phyloP scores from a whole-genome alignment of 2,797 vertebrate genomes.

The Naso thynnoides region DNA sequence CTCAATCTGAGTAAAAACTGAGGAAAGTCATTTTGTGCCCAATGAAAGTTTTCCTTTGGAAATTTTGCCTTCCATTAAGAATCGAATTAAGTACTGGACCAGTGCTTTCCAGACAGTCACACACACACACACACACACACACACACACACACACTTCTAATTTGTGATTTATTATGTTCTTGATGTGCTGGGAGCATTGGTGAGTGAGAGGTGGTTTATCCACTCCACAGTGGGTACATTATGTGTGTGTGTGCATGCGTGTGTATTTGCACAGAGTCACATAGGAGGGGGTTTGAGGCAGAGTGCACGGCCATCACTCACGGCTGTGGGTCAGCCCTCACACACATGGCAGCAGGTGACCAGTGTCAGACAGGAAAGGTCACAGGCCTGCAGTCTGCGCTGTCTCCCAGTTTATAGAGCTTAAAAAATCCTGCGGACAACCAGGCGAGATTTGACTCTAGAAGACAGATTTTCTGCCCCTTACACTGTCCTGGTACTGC shows the following conservation, averaged over 20 bases:
- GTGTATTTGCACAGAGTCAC: slow-evolving; percentile 17
- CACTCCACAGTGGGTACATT: slow-evolving; percentile 37
- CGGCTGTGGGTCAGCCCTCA: slow-evolving; percentile 71
- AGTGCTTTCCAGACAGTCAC: slow-evolving; percentile 69
- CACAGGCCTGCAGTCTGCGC: slow-evolving; percentile 59
- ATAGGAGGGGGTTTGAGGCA: slow-evolving; percentile 40
- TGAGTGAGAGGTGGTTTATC: slow-evolving; percentile 64
- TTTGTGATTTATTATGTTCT: slow-evolving; percentile 83
- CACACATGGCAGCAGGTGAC: slow-evolving; percentile 75
- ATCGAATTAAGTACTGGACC: slow-evolving; percentile 82
- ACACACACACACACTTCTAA: slow-evolving; percentile 64
- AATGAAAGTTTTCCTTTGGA: slow-evolving; percentile 86
- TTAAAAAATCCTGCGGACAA: slow-evolving; percentile 56
- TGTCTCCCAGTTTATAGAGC: slow-evolving; percentile 48
- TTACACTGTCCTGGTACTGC: slow-evolving; percentile 20
- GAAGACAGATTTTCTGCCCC: slow-evolving; percentile 46
- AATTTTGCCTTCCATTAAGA: slow-evolving; percentile 85
- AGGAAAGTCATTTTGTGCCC: slow-evolving; percentile 83
- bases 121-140: slow-evolving; percentile 34
- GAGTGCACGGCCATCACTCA: slow-evolving; percentile 71
- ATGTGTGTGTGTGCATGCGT: slow-evolving; percentile 26
- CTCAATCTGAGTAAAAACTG: slow-evolving; percentile 84
- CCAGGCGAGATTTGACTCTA: slow-evolving; percentile 30
- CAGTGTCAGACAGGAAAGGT: slow-evolving; percentile 80
- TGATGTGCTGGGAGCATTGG: slow-evolving; percentile 64